phyloP scores from a whole-genome alignment of 2,888 invertebrate species.

The Andrena trimmerana region DNA sequence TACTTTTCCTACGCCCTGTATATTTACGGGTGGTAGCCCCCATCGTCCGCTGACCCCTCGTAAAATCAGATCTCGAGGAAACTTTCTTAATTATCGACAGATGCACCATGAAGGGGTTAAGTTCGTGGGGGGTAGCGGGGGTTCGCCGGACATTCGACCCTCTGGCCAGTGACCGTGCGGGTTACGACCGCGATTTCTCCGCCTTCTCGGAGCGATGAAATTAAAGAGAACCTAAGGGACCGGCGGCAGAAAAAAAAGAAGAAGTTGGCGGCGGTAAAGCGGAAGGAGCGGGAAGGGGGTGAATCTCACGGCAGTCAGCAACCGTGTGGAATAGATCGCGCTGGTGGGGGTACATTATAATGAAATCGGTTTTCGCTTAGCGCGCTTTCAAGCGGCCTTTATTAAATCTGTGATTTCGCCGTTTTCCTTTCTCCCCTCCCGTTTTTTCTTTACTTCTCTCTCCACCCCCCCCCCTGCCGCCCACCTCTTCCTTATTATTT shows the following conservation, averaged over 20 bases:
- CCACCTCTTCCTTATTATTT: slow-evolving; percentile 51
- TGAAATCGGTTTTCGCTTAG: slow-evolving; percentile 83
- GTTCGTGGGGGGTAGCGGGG: not conserved
- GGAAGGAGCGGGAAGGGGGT: not conserved
- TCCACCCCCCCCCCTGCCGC: not conserved
- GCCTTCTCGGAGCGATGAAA: not conserved
- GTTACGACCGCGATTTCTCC: slow-evolving; percentile 21
- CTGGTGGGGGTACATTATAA: slow-evolving; percentile 73
- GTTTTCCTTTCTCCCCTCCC: slow-evolving; percentile 50
- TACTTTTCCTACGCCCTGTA: slow-evolving; percentile 1
- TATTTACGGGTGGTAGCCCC: slow-evolving; percentile 4
- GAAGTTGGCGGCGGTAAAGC: slow-evolving; percentile 7
- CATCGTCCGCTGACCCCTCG: slow-evolving; percentile 15
- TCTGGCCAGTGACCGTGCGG: slow-evolving; percentile 18
- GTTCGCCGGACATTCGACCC: slow-evolving; percentile 31
- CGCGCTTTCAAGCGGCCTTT: slow-evolving; percentile 77
- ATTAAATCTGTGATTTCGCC: slow-evolving; percentile 79
- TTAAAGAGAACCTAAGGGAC: slow-evolving; percentile 25
- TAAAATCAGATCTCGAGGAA: slow-evolving; percentile 36
- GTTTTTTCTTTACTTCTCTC: slow-evolving; percentile 21
- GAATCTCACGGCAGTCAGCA: slow-evolving; percentile 70
- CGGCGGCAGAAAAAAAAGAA: not conserved
- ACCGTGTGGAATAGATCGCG: slow-evolving; percentile 63
- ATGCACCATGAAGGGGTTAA: not conserved
- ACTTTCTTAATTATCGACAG: slow-evolving; percentile 66